Percentiles rank a stretch among this genome's conserved stretches.
Evolutionary conservation across 2,888 invertebrate genomes (phyloP).

Genomic region (Pterobdella sp.): DNA sequence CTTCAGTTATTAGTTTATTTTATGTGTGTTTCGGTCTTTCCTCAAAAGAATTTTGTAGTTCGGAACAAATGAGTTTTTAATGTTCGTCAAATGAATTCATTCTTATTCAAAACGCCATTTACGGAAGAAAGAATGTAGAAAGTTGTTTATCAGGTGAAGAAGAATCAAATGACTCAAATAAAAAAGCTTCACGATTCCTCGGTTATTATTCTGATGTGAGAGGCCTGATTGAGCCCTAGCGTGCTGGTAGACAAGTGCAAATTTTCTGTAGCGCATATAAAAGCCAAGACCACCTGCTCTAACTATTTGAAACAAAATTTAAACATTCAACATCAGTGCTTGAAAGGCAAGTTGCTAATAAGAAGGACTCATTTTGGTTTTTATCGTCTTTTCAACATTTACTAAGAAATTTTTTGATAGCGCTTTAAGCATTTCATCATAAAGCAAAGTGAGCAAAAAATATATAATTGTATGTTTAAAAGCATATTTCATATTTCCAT

Average conservation of each 20-base stretch:
- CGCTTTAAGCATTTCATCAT: no score
- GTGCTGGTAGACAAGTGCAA: conserved; percentile 19
- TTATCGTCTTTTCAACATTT: no score
- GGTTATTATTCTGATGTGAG: conserved; percentile 22
- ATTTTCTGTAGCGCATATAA: background rate
- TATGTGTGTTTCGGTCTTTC: background rate
- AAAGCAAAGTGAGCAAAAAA: no score
- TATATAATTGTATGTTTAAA: no score
- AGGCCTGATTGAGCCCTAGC: conserved; percentile 6
- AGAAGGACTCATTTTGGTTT: no score
- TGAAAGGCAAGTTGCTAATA: background rate
- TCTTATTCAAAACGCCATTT: background rate
- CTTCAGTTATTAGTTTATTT: background rate
- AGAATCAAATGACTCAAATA: background rate
- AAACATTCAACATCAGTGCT: background rate
- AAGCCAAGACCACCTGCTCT: conserved; percentile 10
- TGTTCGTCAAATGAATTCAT: background rate
- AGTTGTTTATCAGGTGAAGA: conserved; percentile 21
- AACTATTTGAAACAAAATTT: conserved; percentile 12
- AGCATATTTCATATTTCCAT: no score
- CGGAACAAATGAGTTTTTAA: background rate
- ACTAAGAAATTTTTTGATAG: no score
- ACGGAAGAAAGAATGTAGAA: conserved; percentile 7
- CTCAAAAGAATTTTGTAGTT: background rate
- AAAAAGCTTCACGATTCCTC: background rate